Evolutionary conservation across 2,888 invertebrate genomes (phyloP), one percentile per base, ranked within the genome.

Genomic region (Parnassius apollo): DNA sequence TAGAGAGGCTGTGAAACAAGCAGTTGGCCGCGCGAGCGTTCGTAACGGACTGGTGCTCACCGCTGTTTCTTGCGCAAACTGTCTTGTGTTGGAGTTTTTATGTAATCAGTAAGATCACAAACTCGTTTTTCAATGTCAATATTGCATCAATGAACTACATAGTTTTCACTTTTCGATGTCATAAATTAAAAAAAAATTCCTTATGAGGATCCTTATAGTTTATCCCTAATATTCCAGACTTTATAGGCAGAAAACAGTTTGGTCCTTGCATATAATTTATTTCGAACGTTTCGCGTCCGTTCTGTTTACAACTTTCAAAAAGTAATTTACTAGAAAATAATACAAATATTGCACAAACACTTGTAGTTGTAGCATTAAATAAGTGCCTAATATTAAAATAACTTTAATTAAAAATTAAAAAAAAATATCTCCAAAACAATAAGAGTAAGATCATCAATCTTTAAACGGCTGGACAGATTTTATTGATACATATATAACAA

Each of bases 11-110:
- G 62, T 52, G 54, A 11, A 46, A 46, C 22, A 57, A 50, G 51
- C 64, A 42, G 59, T 54, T 42, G 18, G 62, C 66, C 53, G 71
- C 68, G 68, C 71, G 68, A 73, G 68, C 71, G 68, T 70, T 71
- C 69, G 68, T 62, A 62, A 65, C 70, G 61, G 67, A 68, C 82
- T 86, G 85, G 83, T 85, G 85, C 72, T 85, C 85, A 83, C 80
- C 73, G 73, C 65, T 76, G 78, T 63, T 61, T 76, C 82, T 86
- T 86, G 83, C 86, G 85, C 74, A 87, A 86, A 85, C 79, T 74
- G 73, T 77, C 78, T 78, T 77, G 79, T 77, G 79, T 78, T 77
- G 79, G 77, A 71, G 70, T 65, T 59, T 78, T 88, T 86, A 88
- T 85, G 81, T 84, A 88, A 88, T 78, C 75, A 71, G 70, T 75